Conservation (phyloP, 2,113 vertebrate genomes). For the Etia nguti region DNA sequence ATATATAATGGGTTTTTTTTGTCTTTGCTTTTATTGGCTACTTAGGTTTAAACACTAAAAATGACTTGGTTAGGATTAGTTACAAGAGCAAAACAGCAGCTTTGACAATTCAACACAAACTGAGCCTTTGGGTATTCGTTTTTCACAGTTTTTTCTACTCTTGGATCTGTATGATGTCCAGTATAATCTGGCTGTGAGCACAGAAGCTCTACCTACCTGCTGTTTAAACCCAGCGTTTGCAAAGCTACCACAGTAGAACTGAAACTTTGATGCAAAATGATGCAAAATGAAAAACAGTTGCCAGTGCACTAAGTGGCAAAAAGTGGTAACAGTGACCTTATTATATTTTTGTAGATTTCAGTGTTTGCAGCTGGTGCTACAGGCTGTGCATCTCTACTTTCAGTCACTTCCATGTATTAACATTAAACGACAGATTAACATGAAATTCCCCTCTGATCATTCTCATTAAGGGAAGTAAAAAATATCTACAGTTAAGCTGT, state of each 20-base stretch:
- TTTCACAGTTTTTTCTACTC: neutral
- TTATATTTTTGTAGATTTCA: too few species aligned
- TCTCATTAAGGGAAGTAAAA: neutral
- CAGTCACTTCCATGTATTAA: neutral
- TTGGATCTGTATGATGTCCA: neutral
- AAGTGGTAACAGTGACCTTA: too few species aligned
- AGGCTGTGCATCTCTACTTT: neutral
- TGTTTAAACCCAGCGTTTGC: neutral
- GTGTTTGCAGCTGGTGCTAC: neutral
- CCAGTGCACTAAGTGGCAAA: too few species aligned
- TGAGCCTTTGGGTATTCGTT: neutral
- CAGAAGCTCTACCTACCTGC: neutral
- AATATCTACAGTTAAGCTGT: neutral
- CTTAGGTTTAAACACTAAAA: neutral
- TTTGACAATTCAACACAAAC: neutral
- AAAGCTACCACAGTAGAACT: neutral
- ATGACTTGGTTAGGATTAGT: neutral
- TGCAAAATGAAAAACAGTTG: neutral
- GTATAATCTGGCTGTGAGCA: neutral
- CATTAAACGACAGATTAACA: neutral
- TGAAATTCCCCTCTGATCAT: neutral
- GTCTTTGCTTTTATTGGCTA: neutral
- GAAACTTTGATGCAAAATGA: neutral
- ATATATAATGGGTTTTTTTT: neutral
- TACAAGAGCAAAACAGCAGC: neutral